Percentiles rank a stretch among this genome's conserved stretches.
Evolutionary conservation across 1,140 invertebrate genomes (phyloP).

Genomic region (Leguminivora glycinivorella): DNA sequence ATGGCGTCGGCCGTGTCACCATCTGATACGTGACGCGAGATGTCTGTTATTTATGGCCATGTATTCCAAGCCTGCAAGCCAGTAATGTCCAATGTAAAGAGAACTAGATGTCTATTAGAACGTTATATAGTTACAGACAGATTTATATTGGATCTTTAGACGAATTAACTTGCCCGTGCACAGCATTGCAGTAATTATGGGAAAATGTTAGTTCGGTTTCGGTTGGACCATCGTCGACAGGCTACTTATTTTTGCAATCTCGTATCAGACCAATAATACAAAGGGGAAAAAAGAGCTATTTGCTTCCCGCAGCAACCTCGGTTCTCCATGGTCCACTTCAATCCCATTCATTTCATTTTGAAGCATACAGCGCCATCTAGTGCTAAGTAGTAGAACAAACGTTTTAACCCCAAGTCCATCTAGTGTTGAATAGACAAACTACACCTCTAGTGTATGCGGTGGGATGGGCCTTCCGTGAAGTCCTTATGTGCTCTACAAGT

Average conservation of each 20-base stretch:
- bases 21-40: slow-evolving; percentile 15
- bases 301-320: too few relatives aligned
- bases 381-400: not conserved
- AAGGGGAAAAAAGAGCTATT: too few relatives aligned
- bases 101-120: not conserved
- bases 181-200: not conserved
- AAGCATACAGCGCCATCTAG: not conserved
- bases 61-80: not conserved
- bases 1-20: slow-evolving; percentile 24
- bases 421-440: slow-evolving; percentile 3
- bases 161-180: not conserved
- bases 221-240: not conserved
- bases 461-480: too few relatives aligned
- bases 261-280: not conserved
- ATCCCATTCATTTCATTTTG: too few relatives aligned
- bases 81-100: not conserved
- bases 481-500: too few relatives aligned
- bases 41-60: slow-evolving; percentile 26
- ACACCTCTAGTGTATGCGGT: too few relatives aligned
- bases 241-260: not conserved
- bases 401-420: not conserved
- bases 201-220: not conserved
- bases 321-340: too few relatives aligned
- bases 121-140: not conserved
- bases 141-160: not conserved